A percentile compares a stretch with the other conserved stretches of the same genome.
Evolutionary conservation across 2,888 invertebrate species (phyloP).

Genomic region (Eupithecia inturbata): DNA sequence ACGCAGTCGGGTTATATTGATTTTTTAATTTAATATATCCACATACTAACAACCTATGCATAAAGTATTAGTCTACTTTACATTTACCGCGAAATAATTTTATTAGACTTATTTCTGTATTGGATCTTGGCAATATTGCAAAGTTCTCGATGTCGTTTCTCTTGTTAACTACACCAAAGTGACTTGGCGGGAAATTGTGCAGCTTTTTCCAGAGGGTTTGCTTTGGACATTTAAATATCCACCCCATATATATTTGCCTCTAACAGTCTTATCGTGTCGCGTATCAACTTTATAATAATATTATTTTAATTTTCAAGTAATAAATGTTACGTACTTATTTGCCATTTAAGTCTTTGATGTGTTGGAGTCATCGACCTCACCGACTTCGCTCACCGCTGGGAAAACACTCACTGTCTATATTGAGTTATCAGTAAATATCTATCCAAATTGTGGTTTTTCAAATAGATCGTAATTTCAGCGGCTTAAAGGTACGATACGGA

Average conservation of each 20-base stretch:
- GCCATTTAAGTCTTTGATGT: too few relatives aligned
- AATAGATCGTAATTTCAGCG: too few relatives aligned
- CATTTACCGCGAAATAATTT: background rate
- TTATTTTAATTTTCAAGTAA: background rate
- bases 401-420: too few relatives aligned
- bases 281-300: background rate
- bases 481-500: too few relatives aligned
- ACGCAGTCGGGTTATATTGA: too few relatives aligned
- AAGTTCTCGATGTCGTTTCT: background rate
- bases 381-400: too few relatives aligned
- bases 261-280: background rate
- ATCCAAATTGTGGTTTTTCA: too few relatives aligned
- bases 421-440: too few relatives aligned
- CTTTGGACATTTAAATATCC: background rate
- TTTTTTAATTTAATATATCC: background rate
- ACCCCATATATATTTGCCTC: background rate
- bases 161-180: background rate
- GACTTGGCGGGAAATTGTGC: background rate
- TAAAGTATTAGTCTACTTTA: background rate
- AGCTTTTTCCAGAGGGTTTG: background rate
- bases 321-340: background rate
- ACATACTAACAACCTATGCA: background rate
- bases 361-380: too few relatives aligned
- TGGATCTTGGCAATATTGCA: background rate
- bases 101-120: background rate